Base-by-base conservation (phyloP, 2,797 vertebrate genomes). In the Typhlichthys eigenmanni region DNA sequence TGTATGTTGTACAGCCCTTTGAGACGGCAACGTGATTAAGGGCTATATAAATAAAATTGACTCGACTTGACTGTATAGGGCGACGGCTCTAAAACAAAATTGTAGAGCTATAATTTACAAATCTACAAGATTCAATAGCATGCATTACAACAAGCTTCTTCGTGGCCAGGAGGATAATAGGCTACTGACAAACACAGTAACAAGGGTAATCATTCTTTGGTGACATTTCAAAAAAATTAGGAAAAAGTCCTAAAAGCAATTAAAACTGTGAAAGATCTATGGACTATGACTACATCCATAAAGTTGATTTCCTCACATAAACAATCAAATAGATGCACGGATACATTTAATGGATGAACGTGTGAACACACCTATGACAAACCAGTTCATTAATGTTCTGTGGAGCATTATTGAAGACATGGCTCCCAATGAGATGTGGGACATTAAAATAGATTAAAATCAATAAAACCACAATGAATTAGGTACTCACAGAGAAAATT, bases 291-390 rank as follows among this genome's bases (percentile, higher is more conserved):
- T 47, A 49, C 51, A 7, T 1, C 19, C 16, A 5, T 62, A 8
- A 7, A 2, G 55, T 56, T 68, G 17, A 5, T 52, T 46, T 38
- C 34, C 46, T 66, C 19, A 14, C 13, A 46, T 58, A 55, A 13
- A 54, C 34, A 34, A 46, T 68, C 52, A 59, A 49, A 32, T 32
- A 60, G 38, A 51, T 58, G 50, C 56, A 64, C 24, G 58, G 64
- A 58, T 46, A 62, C 54, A 65, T 79, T 77, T 71, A 73, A 82
- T 82, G 64, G 43, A 16, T 57, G 50, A 64, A 29, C 47, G 45
- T 45, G 68, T 66, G 55, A 75, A 62, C 59, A 70, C 19, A 63
- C 7, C 49, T 49, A 38, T 64, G 34, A 73, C 13, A 34, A 71
- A 65, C 53, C 51, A 55, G 32, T 46, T 45, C 14, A 55, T 64